Evolutionary conservation across 1,140 invertebrate genomes (phyloP), one percentile per base, ranked within the genome.

Genomic region (Campodea augens): DNA sequence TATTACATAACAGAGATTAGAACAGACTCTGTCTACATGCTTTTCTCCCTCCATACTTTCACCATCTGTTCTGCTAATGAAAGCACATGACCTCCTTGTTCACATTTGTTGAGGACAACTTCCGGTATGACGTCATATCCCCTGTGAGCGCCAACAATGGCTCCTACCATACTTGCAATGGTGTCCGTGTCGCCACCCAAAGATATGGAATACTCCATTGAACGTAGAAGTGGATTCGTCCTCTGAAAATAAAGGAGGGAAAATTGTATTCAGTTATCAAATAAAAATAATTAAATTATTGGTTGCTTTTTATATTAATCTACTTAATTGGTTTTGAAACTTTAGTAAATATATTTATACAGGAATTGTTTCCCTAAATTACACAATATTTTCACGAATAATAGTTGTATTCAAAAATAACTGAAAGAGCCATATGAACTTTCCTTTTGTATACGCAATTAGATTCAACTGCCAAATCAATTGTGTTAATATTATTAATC

Each of bases 111-210:
- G 10, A 73, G 57, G 44, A 81, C 56, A 48, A 61, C 60, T 38
- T 60, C 25, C 41, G 70, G 72, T 40, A 86, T 72, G 12, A 58
- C 57, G 23, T 72, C 66, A 46, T 73, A 61, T 5, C 81, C 81
- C 54, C 78, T 72, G 59, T 70, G 76, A 20, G 81, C 80, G 37
- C 82, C 82, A 44, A 74, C 70, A 45, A 85, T 75, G 19, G 77
- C 73, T 13, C 78, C 80, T 21, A 80, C 72, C 81, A 86, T 86
- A 41, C 72, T 70, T 5, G 74, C 80, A 54, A 86, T 81, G 2
- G 81, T 85, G 49, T 85, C 81, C 3, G 81, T 80, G 61, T 85
- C 81, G 24, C 82, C 81, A 32, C 81, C 81, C 15, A 85, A 60
- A 19, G 70, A 72, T 45, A 84, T 78, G 45, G 80, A 68, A 59